Evolutionary conservation across 2,113 vertebrate genomes (phyloP).

Genomic region (Cathartes aura): DNA sequence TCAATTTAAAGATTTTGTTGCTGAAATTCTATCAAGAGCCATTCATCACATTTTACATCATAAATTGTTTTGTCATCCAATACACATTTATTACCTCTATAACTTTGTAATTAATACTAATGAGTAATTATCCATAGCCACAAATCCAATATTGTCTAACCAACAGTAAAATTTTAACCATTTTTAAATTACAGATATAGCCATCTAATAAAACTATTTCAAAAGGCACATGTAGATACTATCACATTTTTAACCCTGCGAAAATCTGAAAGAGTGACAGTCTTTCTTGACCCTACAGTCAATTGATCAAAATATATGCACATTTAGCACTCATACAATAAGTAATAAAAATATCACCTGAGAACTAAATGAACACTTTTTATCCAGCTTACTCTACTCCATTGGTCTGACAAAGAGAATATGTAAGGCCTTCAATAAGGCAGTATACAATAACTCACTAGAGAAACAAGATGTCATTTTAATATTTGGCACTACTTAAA

Average conservation of each 20-base stretch:
- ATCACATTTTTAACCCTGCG: background rate
- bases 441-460: background rate
- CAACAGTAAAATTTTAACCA: background rate
- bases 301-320: background rate
- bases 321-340: background rate
- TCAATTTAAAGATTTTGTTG: background rate
- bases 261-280: background rate
- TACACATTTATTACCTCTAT: background rate
- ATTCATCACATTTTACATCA: background rate
- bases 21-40: background rate
- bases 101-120: background rate
- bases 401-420: background rate
- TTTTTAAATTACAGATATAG: background rate
- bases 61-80: background rate
- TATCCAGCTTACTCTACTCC: background rate
- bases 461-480: background rate
- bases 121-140: background rate
- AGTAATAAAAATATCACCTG: background rate
- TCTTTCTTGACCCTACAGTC: too few relatives aligned
- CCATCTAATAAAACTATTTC: background rate
- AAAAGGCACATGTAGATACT: background rate
- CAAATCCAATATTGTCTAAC: background rate
- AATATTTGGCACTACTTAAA: background rate
- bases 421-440: background rate
- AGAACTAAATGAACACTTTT: background rate